Conservation (phyloP, 2,797 vertebrate genomes). For the Melanotaenia boesemani region DNA sequence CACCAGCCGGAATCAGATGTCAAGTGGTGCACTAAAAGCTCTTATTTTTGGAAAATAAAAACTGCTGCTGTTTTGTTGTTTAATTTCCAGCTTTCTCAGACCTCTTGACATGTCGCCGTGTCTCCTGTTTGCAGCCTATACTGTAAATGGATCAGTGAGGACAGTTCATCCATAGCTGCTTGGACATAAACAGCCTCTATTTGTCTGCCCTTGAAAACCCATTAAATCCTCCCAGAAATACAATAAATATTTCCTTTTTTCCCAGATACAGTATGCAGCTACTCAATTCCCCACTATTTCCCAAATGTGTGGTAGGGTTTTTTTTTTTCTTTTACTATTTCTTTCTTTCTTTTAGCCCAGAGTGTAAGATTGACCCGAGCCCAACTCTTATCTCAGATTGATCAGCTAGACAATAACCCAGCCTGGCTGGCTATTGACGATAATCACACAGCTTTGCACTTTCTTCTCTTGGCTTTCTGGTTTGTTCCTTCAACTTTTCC, state of each 20-base stretch:
- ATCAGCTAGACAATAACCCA: constrained; percentile 50
- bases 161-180: neutral
- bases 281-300: neutral
- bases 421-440: constrained; percentile 17
- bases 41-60: constrained; percentile 14
- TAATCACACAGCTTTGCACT: constrained; percentile 44
- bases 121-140: constrained; percentile 4
- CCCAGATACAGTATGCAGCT: neutral
- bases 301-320: neutral
- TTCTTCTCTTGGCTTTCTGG: neutral
- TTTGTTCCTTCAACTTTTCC: neutral
- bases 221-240: constrained; percentile 24
- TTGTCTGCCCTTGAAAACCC: constrained; percentile 3
- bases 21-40: neutral
- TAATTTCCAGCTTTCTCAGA: neutral
- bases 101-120: neutral
- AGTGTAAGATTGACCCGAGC: constrained; percentile 25
- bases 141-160: neutral
- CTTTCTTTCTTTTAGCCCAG: neutral
- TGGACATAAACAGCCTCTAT: neutral
- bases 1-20: neutral
- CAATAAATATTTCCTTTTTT: constrained; percentile 4
- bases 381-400: constrained; percentile 53
- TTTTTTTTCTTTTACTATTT: constrained; percentile 10
- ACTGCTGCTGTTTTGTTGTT: neutral